Conservation (phyloP, 2,797 vertebrate species). For the Thamnophis elegans region DNA sequence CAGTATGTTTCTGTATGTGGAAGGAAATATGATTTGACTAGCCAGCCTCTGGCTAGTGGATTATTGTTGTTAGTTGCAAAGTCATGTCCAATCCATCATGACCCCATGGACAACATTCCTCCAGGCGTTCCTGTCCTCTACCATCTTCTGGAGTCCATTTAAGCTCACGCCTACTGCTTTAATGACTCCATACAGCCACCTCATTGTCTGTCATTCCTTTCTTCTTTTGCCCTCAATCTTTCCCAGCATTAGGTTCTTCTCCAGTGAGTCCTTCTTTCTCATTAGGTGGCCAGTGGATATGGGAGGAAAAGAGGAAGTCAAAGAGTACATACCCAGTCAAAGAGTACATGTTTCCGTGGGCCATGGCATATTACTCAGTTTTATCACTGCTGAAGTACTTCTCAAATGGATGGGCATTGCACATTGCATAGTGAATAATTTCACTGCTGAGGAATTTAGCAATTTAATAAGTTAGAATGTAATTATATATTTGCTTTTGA, state of each 20-base stretch:
- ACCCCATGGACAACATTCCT: too few species aligned
- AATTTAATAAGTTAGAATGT: not conserved
- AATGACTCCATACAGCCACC: too few species aligned
- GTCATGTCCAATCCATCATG: too few species aligned
- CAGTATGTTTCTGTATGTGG: not conserved
- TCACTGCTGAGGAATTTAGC: not conserved
- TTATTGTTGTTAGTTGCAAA: too few species aligned
- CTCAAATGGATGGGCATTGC: not conserved
- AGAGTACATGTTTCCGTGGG: not conserved
- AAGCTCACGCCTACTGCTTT: too few species aligned
- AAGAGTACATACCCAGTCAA: not conserved
- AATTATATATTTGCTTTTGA: not conserved
- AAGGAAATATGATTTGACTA: not conserved
- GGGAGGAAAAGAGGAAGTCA: not conserved
- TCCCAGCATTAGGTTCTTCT: too few species aligned
- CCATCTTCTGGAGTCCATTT: too few species aligned
- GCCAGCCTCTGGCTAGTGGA: not conserved
- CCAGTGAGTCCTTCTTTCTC: too few species aligned
- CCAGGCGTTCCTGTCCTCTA: too few species aligned
- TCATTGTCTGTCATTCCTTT: too few species aligned
- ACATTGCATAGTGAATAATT: not conserved
- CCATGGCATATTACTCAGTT: not conserved
- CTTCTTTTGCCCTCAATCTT: too few species aligned
- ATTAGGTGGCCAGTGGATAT: not conserved
- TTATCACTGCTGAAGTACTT: not conserved